Evolutionary conservation across 2,113 vertebrate genomes (phyloP).

Genomic region (Pangasianodon gigas): DNA sequence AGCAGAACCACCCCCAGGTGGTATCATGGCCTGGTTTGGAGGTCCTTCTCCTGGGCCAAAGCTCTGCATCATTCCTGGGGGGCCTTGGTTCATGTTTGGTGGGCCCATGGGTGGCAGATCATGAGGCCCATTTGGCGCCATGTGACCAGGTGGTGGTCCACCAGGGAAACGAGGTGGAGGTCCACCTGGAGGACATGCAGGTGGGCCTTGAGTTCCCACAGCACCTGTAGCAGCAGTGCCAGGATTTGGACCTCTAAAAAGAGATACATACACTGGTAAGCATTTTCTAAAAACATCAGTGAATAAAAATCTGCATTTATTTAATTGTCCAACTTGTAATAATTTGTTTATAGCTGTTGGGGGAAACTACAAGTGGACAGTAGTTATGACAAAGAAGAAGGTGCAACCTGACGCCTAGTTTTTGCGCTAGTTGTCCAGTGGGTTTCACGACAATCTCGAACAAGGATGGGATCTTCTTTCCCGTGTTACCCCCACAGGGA

Average conservation of each 20-base stretch:
- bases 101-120: conserved; percentile 81
- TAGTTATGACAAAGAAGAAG: background rate
- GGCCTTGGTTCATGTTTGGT: conserved; percentile 73
- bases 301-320: background rate
- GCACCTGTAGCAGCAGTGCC: conserved; percentile 61
- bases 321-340: background rate
- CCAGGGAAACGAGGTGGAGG: conserved; percentile 78
- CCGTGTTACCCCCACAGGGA: conserved; percentile 70
- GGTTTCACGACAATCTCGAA: conserved; percentile 95
- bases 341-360: background rate
- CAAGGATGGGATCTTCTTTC: conserved; percentile 90
- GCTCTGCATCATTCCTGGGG: conserved; percentile 80
- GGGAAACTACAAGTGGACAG: background rate
- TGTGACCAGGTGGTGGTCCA: conserved; percentile 74
- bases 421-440: conserved; percentile 90
- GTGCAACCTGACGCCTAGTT: conserved; percentile 84
- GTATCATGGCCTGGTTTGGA: conserved; percentile 77
- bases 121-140: conserved; percentile 63
- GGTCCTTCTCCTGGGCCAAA: conserved; percentile 79
- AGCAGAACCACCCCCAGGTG: conserved; percentile 71
- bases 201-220: conserved; percentile 65
- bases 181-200: conserved; percentile 57
- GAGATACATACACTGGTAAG: background rate
- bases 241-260: conserved; percentile 69
- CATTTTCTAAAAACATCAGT: background rate